phyloP scores from a whole-genome alignment of 2,113 vertebrate species.

The Pseudois nayaur region DNA sequence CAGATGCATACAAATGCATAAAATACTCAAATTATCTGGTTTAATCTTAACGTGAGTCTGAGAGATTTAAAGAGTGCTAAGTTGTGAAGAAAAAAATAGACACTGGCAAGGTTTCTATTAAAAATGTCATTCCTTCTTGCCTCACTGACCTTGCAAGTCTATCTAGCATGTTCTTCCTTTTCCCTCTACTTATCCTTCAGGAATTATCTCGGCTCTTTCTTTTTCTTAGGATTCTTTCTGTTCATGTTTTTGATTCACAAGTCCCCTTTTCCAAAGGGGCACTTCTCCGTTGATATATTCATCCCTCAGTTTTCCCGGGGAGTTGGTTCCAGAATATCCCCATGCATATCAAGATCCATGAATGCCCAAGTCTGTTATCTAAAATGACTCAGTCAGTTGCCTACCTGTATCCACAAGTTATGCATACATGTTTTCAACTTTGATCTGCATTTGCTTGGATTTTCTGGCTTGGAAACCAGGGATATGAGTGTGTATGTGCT shows the following conservation, averaged over 20 bases:
- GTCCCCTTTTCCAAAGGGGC: rapidly evolving
- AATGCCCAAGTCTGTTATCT: rapidly evolving
- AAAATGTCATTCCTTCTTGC: background rate
- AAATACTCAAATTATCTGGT: background rate
- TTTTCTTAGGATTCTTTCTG: background rate
- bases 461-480: background rate
- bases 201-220: background rate
- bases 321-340: background rate
- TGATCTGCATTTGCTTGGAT: background rate
- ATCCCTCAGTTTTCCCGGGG: background rate
- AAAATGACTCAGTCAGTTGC: background rate
- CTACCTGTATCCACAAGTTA: background rate
- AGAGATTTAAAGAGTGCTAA: background rate
- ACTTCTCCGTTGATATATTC: background rate
- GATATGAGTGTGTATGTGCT: background rate
- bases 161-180: no score
- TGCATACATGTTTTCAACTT: background rate
- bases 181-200: background rate
- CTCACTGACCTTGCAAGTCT: background rate
- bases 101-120: background rate
- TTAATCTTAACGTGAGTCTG: background rate
- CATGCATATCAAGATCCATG: background rate
- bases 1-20: background rate
- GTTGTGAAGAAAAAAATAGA: background rate
- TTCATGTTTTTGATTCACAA: background rate